Base-by-base conservation (phyloP, 2,888 invertebrate genomes). In the Abscondita cerata region DNA sequence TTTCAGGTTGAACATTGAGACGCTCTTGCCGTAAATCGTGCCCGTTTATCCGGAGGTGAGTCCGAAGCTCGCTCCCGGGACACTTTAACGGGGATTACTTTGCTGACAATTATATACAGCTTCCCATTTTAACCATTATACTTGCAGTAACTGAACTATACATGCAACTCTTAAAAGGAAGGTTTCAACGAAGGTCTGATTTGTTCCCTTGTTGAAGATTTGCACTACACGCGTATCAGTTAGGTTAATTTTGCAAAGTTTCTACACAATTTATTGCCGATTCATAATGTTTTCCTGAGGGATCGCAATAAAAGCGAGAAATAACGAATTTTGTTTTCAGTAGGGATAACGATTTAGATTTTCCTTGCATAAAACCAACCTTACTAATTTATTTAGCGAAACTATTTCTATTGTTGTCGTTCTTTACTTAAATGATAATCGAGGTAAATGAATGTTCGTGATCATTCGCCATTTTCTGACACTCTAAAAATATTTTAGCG, bases 21-120 rank as follows among this genome's bases (percentile, higher is more conserved):
- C 83, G 47, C 82, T 83, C 5, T 82, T 80, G 73, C 83, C 80
- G 73, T 86, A 86, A 82, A 81, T 86, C 74, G 83, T 86, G 66
- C 84, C 84, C 68, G 86, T 86, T 75, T 83, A 86, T 33, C 80
- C 83, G 72, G 83, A 82, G 77, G 83, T 81, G 69, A 84, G 84
- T 64, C 84, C 83, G 9, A 83, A 80, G 4, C 83, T 82, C 54
- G 84, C 84, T 74, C 73, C 82, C 72, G 83, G 83, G 77, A 83
- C 83, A 60, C 83, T 84, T 66, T 86, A 83, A 52, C 82, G 81
- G 64, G 83, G 84, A 68, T 85, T 85, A 50, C 83, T 83, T 83
- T 83, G 83, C 75, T 84, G 59, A 84, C 85, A 70, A 85, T 84
- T 38, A 84, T 84, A 11, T 82, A 83, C 53, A 73, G 72, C 73